Evolutionary conservation across 2,888 invertebrate species (phyloP).

Genomic region (Fragum sueziense): DNA sequence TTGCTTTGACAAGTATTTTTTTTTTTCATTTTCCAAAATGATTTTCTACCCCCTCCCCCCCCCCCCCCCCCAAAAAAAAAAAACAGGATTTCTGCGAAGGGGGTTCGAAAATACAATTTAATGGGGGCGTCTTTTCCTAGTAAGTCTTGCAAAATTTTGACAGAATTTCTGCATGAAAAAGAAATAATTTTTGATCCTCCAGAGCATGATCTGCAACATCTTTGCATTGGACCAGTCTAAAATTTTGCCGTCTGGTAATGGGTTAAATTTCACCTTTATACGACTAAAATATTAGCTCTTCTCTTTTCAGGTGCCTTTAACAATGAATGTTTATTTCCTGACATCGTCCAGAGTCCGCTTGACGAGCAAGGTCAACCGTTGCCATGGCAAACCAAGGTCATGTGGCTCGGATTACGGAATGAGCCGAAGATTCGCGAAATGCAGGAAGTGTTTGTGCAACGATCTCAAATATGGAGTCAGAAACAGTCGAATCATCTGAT

Average conservation of each 20-base stretch:
- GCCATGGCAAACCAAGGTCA: constrained; percentile 73
- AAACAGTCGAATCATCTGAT: constrained; percentile 64
- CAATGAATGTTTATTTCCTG: constrained; percentile 69
- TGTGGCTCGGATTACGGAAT: constrained; percentile 73
- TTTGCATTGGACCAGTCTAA: too few relatives aligned
- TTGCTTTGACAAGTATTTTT: too few relatives aligned
- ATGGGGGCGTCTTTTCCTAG: too few relatives aligned
- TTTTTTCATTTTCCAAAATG: too few relatives aligned
- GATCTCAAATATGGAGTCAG: constrained; percentile 70
- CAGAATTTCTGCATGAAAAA: too few relatives aligned
- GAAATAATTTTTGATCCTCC: neutral
- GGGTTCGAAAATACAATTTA: too few relatives aligned
- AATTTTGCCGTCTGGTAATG: too few relatives aligned
- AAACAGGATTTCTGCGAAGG: too few relatives aligned
- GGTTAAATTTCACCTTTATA: too few relatives aligned
- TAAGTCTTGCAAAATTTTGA: too few relatives aligned
- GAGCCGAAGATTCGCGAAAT: constrained; percentile 71
- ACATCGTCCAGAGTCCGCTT: constrained; percentile 70
- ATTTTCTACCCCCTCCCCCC: too few relatives aligned
- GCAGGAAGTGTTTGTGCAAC: constrained; percentile 65
- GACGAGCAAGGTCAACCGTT: constrained; percentile 61
- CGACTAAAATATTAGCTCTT: neutral
- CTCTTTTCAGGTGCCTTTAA: constrained; percentile 18
- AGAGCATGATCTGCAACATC: neutral
- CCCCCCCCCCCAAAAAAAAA: too few relatives aligned